These are phyloP conservation scores for Sinocyclocheilus grahami DNA, from an alignment of 2,113 vertebrate species.

Conservation along the genomic window DNA sequence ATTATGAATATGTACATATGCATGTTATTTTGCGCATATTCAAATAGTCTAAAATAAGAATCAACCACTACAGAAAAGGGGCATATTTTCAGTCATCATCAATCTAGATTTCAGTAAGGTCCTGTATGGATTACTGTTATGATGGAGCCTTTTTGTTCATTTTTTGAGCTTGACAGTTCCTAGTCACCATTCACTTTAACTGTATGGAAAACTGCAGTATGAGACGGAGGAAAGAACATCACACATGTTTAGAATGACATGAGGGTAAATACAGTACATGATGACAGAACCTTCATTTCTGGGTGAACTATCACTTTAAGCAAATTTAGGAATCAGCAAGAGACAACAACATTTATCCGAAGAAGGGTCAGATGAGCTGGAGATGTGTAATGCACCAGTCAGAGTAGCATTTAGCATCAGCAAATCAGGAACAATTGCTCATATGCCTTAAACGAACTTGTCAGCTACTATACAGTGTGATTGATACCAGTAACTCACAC, in stretches of 20 bases:
- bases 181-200: not conserved
- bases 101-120: not conserved
- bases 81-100: not conserved
- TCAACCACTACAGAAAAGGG: not conserved
- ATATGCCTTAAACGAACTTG: not conserved
- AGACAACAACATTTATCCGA: not conserved
- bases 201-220: not conserved
- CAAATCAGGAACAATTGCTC: conserved; percentile 10
- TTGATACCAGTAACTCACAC: conserved; percentile 36
- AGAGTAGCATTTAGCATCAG: not conserved
- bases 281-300: not conserved
- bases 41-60: too few relatives aligned
- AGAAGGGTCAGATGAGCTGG: not conserved
- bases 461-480: conserved; percentile 16
- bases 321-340: not conserved
- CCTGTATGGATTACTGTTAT: not conserved
- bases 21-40: not conserved
- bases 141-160: not conserved
- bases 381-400: not conserved
- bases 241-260: not conserved
- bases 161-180: not conserved
- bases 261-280: not conserved
- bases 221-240: not conserved
- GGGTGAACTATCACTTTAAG: conserved; percentile 3
- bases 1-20: not conserved